These are phyloP conservation scores for Teleiodes luculella DNA, from an alignment of 2,888 invertebrate species.

Conservation along the genomic window DNA sequence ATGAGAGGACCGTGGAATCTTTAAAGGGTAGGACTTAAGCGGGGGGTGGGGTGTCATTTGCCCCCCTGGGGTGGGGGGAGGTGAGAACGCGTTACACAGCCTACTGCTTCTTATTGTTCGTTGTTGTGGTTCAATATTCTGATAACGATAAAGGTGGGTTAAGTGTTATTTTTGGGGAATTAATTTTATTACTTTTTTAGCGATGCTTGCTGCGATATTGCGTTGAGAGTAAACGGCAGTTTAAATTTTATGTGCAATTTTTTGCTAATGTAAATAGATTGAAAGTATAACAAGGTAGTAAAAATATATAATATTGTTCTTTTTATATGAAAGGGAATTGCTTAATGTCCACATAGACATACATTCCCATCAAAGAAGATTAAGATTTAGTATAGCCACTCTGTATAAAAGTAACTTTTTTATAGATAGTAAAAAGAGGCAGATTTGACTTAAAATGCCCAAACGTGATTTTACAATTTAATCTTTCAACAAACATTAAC, in stretches of 20 bases:
- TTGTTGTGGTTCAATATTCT: constrained; percentile 72
- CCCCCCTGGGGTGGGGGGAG: constrained; percentile 45
- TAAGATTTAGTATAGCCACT: too few relatives aligned
- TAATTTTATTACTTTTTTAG: constrained; percentile 33
- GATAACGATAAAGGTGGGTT: constrained; percentile 65
- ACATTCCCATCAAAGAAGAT: too few relatives aligned
- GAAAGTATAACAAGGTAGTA: not conserved
- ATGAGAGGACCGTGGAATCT: constrained; percentile 76
- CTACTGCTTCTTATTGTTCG: constrained; percentile 69
- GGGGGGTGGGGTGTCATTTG: constrained; percentile 49
- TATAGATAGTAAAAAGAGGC: too few relatives aligned
- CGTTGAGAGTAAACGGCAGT: constrained; percentile 1
- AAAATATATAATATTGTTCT: too few relatives aligned
- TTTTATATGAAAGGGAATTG: too few relatives aligned
- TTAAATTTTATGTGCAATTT: not conserved
- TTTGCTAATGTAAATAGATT: not conserved
- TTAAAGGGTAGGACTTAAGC: constrained; percentile 77
- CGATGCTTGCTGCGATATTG: constrained; percentile 14
- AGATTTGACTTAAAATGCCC: too few relatives aligned
- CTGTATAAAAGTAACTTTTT: too few relatives aligned
- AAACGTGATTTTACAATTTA: not conserved
- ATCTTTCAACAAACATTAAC: not conserved
- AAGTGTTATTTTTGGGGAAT: constrained; percentile 59
- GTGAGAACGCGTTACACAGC: constrained; percentile 70
- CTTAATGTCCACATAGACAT: too few relatives aligned